Evolutionary conservation across 37 sponge, comb jelly and placozoan species (phyloP).

Genomic region (Spongilla lacustris): DNA sequence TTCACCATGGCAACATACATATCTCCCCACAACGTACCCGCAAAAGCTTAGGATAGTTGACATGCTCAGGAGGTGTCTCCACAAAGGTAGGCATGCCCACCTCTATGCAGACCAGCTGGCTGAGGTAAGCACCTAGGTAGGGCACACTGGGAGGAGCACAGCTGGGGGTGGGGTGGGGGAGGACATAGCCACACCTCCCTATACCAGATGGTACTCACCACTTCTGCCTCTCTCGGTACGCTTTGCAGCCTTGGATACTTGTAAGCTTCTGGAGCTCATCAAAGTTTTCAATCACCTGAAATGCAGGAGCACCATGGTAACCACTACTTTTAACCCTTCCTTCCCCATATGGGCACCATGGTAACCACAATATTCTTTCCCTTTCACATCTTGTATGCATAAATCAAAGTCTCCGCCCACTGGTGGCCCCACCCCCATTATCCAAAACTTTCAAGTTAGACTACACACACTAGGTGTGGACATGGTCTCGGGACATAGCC

Average conservation of each 20-base stretch:
- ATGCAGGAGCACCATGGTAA: no score
- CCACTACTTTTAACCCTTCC: no score
- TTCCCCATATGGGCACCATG: no score
- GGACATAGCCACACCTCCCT: no score
- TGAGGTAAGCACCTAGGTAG: slow-evolving; percentile 75
- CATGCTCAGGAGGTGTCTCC: slow-evolving; percentile 61
- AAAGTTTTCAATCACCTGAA: slow-evolving; percentile 26
- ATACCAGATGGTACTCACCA: slow-evolving; percentile 5
- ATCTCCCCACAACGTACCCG: slow-evolving; percentile 30
- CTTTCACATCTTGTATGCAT: no score
- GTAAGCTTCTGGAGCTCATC: slow-evolving; percentile 25
- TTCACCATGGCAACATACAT: background rate
- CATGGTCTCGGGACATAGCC: no score
- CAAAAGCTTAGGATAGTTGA: slow-evolving; percentile 68
- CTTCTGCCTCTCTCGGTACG: slow-evolving; percentile 42
- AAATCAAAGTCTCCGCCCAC: no score
- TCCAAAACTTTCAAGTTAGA: no score
- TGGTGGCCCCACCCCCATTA: no score
- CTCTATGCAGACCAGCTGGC: slow-evolving; percentile 65
- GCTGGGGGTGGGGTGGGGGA: slow-evolving; percentile 18
- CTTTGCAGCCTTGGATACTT: slow-evolving; percentile 28
- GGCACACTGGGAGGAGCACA: slow-evolving; percentile 60
- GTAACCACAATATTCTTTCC: no score
- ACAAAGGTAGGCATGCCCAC: slow-evolving; percentile 75
- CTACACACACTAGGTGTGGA: no score